phyloP scores from a whole-genome alignment of 2,888 invertebrate genomes.

The Eilema caniola region DNA sequence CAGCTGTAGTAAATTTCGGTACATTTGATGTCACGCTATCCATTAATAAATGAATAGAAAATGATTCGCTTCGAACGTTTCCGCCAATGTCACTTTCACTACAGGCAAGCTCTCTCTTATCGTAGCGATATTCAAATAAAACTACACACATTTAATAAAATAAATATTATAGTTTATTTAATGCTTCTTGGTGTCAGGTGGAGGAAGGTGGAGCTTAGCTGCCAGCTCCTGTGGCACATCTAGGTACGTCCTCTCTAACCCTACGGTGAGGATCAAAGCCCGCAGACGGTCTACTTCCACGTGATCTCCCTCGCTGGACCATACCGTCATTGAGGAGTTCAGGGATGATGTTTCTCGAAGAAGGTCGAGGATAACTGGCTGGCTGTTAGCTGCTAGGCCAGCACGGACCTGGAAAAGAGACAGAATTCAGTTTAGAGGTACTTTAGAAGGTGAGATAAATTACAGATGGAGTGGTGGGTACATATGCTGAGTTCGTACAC shows the following conservation, averaged over 20 bases:
- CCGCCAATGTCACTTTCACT: too few species aligned
- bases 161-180: conserved; percentile 53
- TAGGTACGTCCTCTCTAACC: conserved; percentile 90
- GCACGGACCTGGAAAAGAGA: conserved; percentile 71
- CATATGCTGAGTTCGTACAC: too few species aligned
- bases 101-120: too few species aligned
- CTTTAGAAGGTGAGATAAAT: not conserved
- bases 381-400: conserved; percentile 88
- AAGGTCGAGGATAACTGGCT: conserved; percentile 87
- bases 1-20: too few species aligned
- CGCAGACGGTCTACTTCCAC: conserved; percentile 90
- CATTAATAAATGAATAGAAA: too few species aligned
- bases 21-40: too few species aligned
- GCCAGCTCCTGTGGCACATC: conserved; percentile 91
- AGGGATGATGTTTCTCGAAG: conserved; percentile 82
- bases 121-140: not conserved
- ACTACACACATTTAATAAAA: conserved; percentile 4
- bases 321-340: conserved; percentile 92
- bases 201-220: conserved; percentile 80
- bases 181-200: conserved; percentile 64
- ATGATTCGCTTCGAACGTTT: too few species aligned
- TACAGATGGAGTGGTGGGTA: too few species aligned
- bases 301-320: conserved; percentile 90
- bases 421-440: not conserved
- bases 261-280: conserved; percentile 89